These are phyloP conservation scores for Bicyclus anynana DNA, from an alignment of 1,140 invertebrate species.

Conservation along the genomic window DNA sequence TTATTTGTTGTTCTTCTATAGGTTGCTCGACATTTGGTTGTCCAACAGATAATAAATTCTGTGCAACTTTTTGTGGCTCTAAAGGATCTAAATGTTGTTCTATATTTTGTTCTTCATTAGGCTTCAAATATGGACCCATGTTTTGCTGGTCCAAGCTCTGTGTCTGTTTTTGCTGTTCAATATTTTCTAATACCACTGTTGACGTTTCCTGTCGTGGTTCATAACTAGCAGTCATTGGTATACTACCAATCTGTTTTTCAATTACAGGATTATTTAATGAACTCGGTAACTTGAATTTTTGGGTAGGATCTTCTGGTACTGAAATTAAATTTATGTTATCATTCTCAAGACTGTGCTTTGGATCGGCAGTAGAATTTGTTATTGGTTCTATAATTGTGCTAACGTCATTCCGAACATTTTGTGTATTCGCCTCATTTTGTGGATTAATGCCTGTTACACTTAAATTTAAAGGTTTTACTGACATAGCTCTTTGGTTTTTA, in stretches of 20 bases:
- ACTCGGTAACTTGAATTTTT: not conserved
- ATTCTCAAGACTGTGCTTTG: not conserved
- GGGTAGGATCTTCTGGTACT: not conserved
- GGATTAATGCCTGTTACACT: slow-evolving; percentile 12
- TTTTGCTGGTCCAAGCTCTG: not conserved
- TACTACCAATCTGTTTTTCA: not conserved
- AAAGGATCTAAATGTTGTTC: slow-evolving; percentile 9
- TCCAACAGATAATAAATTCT: no score
- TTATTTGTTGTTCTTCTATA: no score
- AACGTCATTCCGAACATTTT: not conserved
- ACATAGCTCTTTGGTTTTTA: slow-evolving; percentile 1
- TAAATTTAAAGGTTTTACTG: slow-evolving; percentile 10
- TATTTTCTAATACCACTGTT: not conserved
- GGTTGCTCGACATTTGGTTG: not conserved
- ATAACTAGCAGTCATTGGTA: not conserved
- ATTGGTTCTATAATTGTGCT: not conserved
- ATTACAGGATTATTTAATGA: not conserved
- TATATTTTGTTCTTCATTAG: not conserved
- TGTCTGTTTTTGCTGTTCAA: slow-evolving; percentile 3
- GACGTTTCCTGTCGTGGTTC: not conserved
- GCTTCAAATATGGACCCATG: not conserved
- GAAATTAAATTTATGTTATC: not conserved
- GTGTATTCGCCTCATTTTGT: not conserved
- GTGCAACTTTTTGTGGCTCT: slow-evolving; percentile 29
- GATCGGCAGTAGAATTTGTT: slow-evolving; percentile 8